These are phyloP conservation scores for Astur gentilis DNA, from an alignment of 2,113 vertebrate genomes.

Conservation along the genomic window DNA sequence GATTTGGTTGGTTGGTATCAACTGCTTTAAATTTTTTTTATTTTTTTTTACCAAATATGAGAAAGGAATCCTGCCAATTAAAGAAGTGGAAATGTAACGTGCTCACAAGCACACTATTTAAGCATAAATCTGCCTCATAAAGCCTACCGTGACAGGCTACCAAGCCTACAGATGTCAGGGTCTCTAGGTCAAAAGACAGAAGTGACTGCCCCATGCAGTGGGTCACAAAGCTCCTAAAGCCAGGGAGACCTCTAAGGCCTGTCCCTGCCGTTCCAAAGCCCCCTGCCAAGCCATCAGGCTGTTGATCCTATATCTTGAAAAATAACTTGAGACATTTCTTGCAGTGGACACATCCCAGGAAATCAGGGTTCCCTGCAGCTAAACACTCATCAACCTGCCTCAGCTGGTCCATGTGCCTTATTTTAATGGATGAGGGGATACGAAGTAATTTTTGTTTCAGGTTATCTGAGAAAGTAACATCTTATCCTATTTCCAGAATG, in stretches of 20 bases:
- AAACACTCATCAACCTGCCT: slow-evolving; percentile 8
- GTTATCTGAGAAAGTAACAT: not conserved
- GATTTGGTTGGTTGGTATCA: not conserved
- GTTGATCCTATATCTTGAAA: not conserved
- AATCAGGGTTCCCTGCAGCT: not conserved
- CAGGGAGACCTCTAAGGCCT: not conserved
- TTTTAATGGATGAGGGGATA: not conserved
- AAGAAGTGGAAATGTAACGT: not conserved
- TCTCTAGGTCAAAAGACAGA: not conserved
- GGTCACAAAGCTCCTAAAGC: not conserved
- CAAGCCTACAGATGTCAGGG: not conserved
- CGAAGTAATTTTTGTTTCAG: not conserved
- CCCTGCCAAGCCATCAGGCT: not conserved
- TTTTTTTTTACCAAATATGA: not conserved
- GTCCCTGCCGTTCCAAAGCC: not conserved
- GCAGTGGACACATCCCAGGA: not conserved
- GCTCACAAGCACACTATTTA: not conserved
- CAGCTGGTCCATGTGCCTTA: not conserved
- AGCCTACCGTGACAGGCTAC: not conserved
- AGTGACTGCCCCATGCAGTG: not conserved
- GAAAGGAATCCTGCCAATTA: not conserved
- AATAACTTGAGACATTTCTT: slow-evolving; percentile 10
- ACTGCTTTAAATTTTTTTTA: not conserved
- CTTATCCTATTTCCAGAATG: not conserved
- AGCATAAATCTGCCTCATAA: slow-evolving; percentile 28